Percentiles rank a stretch among this genome's conserved stretches.
Conservation (phyloP, 2,113 vertebrate species). For the Ornithorhynchus anatinus region DNA sequence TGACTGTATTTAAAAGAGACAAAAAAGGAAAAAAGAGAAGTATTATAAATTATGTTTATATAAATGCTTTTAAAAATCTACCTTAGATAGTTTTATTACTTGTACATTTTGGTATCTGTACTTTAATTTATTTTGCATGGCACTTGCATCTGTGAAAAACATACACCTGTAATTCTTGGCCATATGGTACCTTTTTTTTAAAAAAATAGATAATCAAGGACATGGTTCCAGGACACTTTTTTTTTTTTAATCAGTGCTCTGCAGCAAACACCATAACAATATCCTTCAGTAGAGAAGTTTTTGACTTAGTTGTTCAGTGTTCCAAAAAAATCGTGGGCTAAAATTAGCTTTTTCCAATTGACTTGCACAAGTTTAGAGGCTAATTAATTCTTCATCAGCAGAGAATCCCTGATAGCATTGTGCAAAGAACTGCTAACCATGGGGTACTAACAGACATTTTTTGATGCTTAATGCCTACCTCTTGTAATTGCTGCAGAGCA, state of each 20-base stretch:
- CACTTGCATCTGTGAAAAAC: constrained; percentile 78
- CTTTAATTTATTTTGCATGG: constrained; percentile 86
- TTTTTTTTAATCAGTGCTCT: constrained; percentile 60
- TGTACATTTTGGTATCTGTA: constrained; percentile 78
- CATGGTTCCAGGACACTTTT: constrained; percentile 64
- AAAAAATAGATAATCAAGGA: constrained; percentile 59
- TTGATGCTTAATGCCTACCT: constrained; percentile 76
- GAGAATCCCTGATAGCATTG: not conserved
- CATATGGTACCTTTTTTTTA: constrained; percentile 69
- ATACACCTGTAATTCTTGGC: constrained; percentile 72
- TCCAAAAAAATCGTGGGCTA: not conserved
- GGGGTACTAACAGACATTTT: constrained; percentile 65
- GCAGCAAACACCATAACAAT: constrained; percentile 64
- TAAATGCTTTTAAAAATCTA: constrained; percentile 77
- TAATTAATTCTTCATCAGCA: not conserved
- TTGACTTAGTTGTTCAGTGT: constrained; percentile 53
- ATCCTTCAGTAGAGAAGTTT: constrained; percentile 67
- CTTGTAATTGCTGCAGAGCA: constrained; percentile 73
- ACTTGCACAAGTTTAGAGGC: constrained; percentile 12
- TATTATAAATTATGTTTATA: constrained; percentile 81
- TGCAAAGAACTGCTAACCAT: not conserved
- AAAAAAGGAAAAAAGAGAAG: constrained; percentile 57
- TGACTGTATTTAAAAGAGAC: constrained; percentile 63
- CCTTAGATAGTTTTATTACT: constrained; percentile 81
- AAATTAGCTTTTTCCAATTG: constrained; percentile 10